Evolutionary conservation across 1,140 invertebrate genomes (phyloP), one percentile per base, ranked within the genome.

Genomic region (Drosophila ficusphila): DNA sequence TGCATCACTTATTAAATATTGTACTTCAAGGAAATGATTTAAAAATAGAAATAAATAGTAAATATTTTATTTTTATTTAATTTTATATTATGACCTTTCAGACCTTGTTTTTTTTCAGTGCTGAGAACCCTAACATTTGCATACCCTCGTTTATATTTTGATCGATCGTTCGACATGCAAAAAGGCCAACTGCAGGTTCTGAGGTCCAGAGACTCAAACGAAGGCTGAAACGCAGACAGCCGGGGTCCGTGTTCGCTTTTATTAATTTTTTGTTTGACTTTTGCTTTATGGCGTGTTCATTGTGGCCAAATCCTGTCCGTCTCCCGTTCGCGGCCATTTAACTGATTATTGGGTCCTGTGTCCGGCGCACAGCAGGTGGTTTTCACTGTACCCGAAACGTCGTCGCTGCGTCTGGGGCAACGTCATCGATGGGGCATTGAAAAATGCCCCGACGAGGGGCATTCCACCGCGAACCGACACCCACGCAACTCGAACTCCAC

Each of bases 251-350:
- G 68, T 74, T 60, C 61, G 36, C 34, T 58, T 88, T 88, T 82
- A 83, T 88, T 88, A 88, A 88, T 88, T 88, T 86, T 88, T 88
- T 88, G 82, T 88, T 88, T 88, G 82, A 88, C 82, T 88, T 88
- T 88, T 82, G 82, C 82, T 88, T 88, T 88, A 88, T 88, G 82
- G 82, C 74, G 82, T 88, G 82, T 88, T 88, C 82, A 88, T 86
- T 86, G 81, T 86, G 82, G 39, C 68, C 56, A 51, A 41, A 52
- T 57, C 25, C 54, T 62, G 68, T 58, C 61, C 73, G 64, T 71
- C 52, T 70, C 49, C 51, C 41, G 49, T 57, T 70, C 48, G 51
- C 58, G 57, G 74, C 60, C 71, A 76, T 85, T 85, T 85, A 79
- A 83, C 79, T 85, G 79, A 86, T 85, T 85, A 79, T 72, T 70